Conservation (phyloP, 2,113 vertebrate genomes). For the Mirza zaza region DNA sequence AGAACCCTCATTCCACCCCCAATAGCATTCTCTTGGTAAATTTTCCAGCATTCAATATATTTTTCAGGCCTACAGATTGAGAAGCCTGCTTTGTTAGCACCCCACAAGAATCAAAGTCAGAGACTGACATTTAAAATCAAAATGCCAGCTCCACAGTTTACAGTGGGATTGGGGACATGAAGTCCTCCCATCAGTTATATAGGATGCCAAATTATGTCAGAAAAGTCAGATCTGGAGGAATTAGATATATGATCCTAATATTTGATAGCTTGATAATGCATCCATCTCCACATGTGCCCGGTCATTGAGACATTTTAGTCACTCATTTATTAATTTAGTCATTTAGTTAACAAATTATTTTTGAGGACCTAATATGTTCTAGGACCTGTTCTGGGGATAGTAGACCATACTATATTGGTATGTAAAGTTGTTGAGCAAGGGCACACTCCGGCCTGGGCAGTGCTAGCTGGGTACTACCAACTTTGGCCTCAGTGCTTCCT, state of each 20-base stretch:
- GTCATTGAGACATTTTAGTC: background rate
- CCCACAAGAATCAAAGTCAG: background rate
- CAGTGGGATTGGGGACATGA: background rate
- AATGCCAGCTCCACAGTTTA: slow-evolving; percentile 11
- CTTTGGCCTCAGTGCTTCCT: background rate
- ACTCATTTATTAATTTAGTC: slow-evolving; percentile 17
- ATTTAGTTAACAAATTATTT: slow-evolving; percentile 22
- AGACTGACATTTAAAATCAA: background rate
- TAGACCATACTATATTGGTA: background rate
- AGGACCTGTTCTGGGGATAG: background rate
- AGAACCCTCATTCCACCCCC: background rate
- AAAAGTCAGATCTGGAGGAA: background rate
- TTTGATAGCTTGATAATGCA: background rate
- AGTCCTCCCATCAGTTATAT: background rate
- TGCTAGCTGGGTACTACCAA: background rate
- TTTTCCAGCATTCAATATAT: background rate
- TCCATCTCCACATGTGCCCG: background rate
- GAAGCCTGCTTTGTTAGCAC: background rate
- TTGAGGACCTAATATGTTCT: background rate
- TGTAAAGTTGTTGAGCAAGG: background rate
- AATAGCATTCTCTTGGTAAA: background rate
- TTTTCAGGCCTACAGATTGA: background rate
- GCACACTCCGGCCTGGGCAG: background rate
- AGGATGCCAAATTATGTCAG: background rate
- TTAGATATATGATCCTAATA: background rate